Conservation (phyloP, 2,888 invertebrate genomes). For the Cantharis lateralis region DNA sequence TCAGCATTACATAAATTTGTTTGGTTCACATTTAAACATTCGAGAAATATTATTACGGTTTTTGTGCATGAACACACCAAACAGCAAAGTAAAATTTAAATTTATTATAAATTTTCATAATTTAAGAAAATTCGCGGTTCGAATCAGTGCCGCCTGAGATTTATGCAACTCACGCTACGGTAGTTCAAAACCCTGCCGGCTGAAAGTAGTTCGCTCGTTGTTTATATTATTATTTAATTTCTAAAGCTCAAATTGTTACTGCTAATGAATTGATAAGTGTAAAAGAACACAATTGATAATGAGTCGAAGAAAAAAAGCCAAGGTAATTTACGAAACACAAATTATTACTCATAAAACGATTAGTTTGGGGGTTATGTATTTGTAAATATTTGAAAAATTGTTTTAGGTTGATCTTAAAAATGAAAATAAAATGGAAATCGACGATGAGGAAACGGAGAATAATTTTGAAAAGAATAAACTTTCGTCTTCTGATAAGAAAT, state of each 20-base stretch:
- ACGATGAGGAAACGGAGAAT: constrained; percentile 66
- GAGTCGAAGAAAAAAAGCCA: constrained; percentile 15
- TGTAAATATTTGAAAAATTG: constrained; percentile 11
- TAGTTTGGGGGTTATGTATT: constrained; percentile 33
- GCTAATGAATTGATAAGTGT: not conserved
- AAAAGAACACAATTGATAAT: not conserved
- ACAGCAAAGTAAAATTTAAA: too few relatives aligned
- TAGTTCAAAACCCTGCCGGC: not conserved
- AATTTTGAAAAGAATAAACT: constrained; percentile 68
- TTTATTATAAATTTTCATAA: too few relatives aligned
- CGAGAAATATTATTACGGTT: not conserved
- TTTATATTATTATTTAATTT: not conserved
- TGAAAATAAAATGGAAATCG: constrained; percentile 67
- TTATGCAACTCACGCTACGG: not conserved
- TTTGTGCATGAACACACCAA: too few relatives aligned
- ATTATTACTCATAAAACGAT: not conserved
- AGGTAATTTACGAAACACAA: constrained; percentile 1
- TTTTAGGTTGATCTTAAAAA: constrained; percentile 68
- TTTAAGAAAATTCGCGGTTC: not conserved
- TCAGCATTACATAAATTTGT: not conserved
- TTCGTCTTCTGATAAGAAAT: constrained; percentile 62
- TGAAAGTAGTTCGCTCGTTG: not conserved
- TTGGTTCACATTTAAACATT: not conserved
- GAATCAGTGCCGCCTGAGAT: not conserved
- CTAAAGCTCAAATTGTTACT: not conserved